Percentiles rank a stretch among this genome's conserved stretches.
These are phyloP conservation scores for Sericinus montela DNA, from an alignment of 2,888 invertebrate species.

Conservation along the genomic window DNA sequence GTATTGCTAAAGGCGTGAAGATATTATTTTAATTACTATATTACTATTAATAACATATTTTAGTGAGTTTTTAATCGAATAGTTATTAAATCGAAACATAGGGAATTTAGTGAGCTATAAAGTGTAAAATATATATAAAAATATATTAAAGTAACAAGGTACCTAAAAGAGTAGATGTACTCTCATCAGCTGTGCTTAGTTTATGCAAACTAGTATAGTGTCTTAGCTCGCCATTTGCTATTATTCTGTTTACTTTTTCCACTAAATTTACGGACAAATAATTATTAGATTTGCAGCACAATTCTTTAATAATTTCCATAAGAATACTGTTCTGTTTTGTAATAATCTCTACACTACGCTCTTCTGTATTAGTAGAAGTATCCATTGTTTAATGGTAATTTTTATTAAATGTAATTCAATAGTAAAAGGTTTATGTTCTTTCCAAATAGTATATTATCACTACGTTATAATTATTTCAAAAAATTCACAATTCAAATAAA, in stretches of 20 bases:
- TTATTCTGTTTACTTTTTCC: slow-evolving; percentile 60
- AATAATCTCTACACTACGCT: slow-evolving; percentile 38
- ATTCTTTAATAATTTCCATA: slow-evolving; percentile 56
- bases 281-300: slow-evolving; percentile 42
- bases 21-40: too few relatives aligned
- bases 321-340: slow-evolving; percentile 53
- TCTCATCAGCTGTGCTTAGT: slow-evolving; percentile 59
- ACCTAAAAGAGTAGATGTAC: slow-evolving; percentile 63
- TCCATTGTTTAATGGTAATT: slow-evolving; percentile 46
- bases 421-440: too few relatives aligned
- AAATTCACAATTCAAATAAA: too few relatives aligned
- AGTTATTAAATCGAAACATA: too few relatives aligned
- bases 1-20: too few relatives aligned
- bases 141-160: too few relatives aligned
- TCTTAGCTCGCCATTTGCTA: slow-evolving; percentile 60
- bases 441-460: too few relatives aligned
- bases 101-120: too few relatives aligned
- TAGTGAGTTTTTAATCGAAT: too few relatives aligned
- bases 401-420: neutral
- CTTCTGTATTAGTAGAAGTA: slow-evolving; percentile 47
- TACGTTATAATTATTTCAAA: too few relatives aligned
- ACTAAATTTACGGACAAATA: slow-evolving; percentile 47
- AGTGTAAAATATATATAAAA: too few relatives aligned
- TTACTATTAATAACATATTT: too few relatives aligned
- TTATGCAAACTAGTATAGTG: slow-evolving; percentile 64